Conservation (phyloP, 1,140 invertebrate species). For the Acromyrmex charruanus region DNA sequence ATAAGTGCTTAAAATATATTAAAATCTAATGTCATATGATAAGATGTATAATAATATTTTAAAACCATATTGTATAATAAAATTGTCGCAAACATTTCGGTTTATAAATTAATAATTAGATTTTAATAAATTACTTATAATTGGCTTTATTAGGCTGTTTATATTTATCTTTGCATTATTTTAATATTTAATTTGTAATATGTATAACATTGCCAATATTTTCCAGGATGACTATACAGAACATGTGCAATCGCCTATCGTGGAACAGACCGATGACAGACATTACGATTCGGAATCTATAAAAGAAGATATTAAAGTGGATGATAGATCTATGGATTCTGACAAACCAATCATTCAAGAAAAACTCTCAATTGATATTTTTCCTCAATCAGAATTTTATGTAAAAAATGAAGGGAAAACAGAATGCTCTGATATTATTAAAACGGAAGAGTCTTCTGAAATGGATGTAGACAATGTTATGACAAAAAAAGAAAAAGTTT, state of each 20-base stretch:
- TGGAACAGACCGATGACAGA: slow-evolving; percentile 70
- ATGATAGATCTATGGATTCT: slow-evolving; percentile 28
- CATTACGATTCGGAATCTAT: slow-evolving; percentile 71
- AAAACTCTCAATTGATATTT: slow-evolving; percentile 59
- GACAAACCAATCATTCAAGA: slow-evolving; percentile 34
- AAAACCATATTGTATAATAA: no score
- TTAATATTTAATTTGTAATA: neutral
- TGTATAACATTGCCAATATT: slow-evolving; percentile 1
- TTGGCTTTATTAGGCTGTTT: no score
- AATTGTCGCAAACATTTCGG: no score
- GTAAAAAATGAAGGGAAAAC: slow-evolving; percentile 39
- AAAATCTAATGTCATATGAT: no score
- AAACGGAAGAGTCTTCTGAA: slow-evolving; percentile 42
- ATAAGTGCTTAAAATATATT: no score
- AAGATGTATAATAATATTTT: no score
- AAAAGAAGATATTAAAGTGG: slow-evolving; percentile 75
- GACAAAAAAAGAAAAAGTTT: slow-evolving; percentile 52
- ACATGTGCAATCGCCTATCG: slow-evolving; percentile 75
- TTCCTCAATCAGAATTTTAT: slow-evolving; percentile 42
- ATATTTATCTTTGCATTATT: neutral
- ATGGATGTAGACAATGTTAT: slow-evolving; percentile 12
- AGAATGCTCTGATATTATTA: slow-evolving; percentile 2
- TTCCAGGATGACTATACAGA: slow-evolving; percentile 81
- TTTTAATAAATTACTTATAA: no score
- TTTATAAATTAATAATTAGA: no score